Base-by-base conservation (phyloP, 1,140 invertebrate species). In the Rhyzopertha dominica region DNA sequence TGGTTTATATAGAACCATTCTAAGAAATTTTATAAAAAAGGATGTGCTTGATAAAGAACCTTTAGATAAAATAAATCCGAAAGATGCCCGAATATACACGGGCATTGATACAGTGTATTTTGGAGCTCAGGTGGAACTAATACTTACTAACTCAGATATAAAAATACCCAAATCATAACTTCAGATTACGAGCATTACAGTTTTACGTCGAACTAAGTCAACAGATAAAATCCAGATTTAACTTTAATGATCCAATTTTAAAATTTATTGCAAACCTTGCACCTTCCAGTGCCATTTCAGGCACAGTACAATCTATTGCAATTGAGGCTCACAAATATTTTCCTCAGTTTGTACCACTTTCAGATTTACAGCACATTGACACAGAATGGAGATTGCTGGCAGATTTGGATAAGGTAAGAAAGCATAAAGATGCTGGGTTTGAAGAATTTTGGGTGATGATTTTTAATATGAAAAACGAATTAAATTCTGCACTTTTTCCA, bases 1-100 rank as follows among this genome's bases (percentile, higher is more conserved):
- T 23, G 23, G 23, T 25, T 39, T 39, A 19, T 28, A 39, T 14
- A 39, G 1, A 39, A 39, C 20, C 4, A 39, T 39, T 14, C 37
- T 39, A 25, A 39, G 20, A 26, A 17, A 12, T 10, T 39, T n/a
- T n/a, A 39, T 28, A 25, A 1, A 39, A 10, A 14, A 14, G 24
- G 14, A n/a, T 8, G 12, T 39, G 37, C 14, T 14, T 25, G 28
- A 37, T 9, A 39, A 39, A 39, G 24, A 0, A 26, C 14, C 14
- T 25, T 25, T 39, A 13, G 28, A 39, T 23, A 26, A 39, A 25
- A 39, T 39, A 12, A 39, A 39, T 25, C 7, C 12, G 14, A 25
- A 23, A 17, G 16, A 39, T 16, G 22, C 37, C 24, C 13, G 28
- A 25, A 24, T 25, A 22, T 26, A 24, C 13, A 14, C 18, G 14